A percentile compares a stretch with the other conserved stretches of the same genome.
Conservation (phyloP, 2,797 vertebrate species). For the Notamacropus eugenii region DNA sequence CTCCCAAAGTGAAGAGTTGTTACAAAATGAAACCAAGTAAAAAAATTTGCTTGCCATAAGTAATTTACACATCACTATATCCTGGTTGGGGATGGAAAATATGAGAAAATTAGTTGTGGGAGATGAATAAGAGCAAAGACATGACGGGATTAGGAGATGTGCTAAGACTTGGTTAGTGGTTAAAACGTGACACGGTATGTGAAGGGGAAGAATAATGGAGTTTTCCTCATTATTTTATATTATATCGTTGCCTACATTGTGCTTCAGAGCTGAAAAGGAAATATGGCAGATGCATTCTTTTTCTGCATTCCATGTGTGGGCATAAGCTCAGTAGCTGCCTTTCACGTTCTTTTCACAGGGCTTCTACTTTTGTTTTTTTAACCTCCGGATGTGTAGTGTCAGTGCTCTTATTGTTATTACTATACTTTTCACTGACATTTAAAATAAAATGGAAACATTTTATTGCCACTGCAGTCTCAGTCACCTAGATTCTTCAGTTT, state of each 20-base stretch:
- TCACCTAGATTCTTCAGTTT: constrained; percentile 25
- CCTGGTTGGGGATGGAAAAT: background rate
- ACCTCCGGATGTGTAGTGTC: background rate
- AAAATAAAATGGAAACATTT: constrained; percentile 49
- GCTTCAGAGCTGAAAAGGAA: constrained; percentile 33
- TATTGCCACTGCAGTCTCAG: constrained; percentile 8
- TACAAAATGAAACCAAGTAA: background rate
- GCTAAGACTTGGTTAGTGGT: background rate
- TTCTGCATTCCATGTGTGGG: background rate
- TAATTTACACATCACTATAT: background rate
- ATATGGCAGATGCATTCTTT: background rate
- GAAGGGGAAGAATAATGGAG: background rate
- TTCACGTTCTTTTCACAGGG: background rate
- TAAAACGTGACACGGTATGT: background rate
- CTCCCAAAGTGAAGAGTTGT: background rate
- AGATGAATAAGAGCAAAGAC: constrained; percentile 40
- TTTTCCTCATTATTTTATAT: constrained; percentile 32
- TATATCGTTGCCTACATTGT: constrained; percentile 13
- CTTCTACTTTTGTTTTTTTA: constrained; percentile 21
- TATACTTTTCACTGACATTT: constrained; percentile 41
- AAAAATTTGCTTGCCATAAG: background rate
- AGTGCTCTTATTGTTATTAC: constrained; percentile 30
- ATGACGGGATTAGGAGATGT: background rate
- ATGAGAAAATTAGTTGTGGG: background rate
- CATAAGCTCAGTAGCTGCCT: background rate